Conservation (phyloP, 1,140 invertebrate species). For the Trypoxylus dichotomus region DNA sequence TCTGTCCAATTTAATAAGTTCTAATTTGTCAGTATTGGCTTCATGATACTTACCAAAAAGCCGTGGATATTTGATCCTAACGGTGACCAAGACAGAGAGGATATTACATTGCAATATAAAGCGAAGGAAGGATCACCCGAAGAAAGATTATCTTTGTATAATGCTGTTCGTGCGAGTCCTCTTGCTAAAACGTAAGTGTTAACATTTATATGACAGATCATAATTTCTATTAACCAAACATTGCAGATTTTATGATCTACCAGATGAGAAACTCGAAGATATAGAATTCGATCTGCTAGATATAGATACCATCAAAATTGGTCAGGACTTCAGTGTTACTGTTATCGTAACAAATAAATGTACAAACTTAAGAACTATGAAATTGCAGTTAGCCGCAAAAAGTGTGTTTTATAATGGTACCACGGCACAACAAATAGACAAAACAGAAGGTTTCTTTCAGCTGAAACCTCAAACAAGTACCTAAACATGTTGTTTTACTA, state of each 20-base stretch:
- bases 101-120: slow-evolving; percentile 76
- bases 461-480: slow-evolving; percentile 62
- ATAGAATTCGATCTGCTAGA: slow-evolving; percentile 70
- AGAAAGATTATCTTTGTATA: slow-evolving; percentile 69
- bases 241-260: slow-evolving; percentile 62
- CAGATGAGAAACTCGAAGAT: slow-evolving; percentile 61
- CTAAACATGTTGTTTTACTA: slow-evolving; percentile 37
- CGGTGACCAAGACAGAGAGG: slow-evolving; percentile 68
- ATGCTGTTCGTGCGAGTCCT: slow-evolving; percentile 65
- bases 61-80: slow-evolving; percentile 70
- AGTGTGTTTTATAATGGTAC: slow-evolving; percentile 81
- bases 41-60: slow-evolving; percentile 75
- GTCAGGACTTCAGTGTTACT: slow-evolving; percentile 66
- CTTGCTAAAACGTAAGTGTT: slow-evolving; percentile 60
- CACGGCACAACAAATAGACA: slow-evolving; percentile 68
- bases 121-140: slow-evolving; percentile 68
- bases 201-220: neutral
- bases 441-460: slow-evolving; percentile 64
- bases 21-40: slow-evolving; percentile 64
- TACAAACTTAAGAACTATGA: slow-evolving; percentile 58
- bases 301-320: slow-evolving; percentile 68
- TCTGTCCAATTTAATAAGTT: neutral
- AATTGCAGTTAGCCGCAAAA: slow-evolving; percentile 64
- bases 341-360: slow-evolving; percentile 70
- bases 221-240: neutral